These are phyloP conservation scores for Takifugu bimaculatus DNA, from an alignment of 2,113 vertebrate genomes.

Conservation along the genomic window DNA sequence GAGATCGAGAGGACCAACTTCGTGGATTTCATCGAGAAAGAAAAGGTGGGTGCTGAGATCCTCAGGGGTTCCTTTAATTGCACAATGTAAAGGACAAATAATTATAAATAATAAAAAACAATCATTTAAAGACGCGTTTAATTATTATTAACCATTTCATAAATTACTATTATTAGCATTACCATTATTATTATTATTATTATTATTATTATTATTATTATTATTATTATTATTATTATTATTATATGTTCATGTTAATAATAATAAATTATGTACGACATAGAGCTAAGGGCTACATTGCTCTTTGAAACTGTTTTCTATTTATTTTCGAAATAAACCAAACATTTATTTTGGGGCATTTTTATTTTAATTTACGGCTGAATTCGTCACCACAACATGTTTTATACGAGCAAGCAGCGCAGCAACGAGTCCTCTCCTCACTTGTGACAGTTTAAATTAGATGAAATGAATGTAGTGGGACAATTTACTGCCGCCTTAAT, in stretches of 20 bases:
- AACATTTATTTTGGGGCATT: not conserved
- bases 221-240: slow-evolving; percentile 11
- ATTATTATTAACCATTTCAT: not conserved
- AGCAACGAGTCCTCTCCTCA: slow-evolving; percentile 24
- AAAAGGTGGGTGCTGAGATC: slow-evolving; percentile 81
- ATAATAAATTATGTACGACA: not conserved
- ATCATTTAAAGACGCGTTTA: too few species aligned
- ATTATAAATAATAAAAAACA: not conserved
- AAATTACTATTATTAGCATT: not conserved
- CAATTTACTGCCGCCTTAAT: slow-evolving; percentile 25
- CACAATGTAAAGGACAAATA: not conserved
- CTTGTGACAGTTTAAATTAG: slow-evolving; percentile 44
- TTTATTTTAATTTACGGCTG: slow-evolving; percentile 27
- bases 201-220: not conserved
- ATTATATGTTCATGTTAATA: not conserved
- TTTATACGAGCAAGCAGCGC: too few species aligned
- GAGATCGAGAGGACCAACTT: slow-evolving; percentile 97
- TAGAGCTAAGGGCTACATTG: not conserved
- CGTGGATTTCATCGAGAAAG: slow-evolving; percentile 96
- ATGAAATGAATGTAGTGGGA: slow-evolving; percentile 14
- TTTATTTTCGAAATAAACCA: slow-evolving; percentile 3
- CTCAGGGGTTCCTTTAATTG: not conserved
- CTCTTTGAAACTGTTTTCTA: not conserved
- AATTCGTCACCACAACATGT: slow-evolving; percentile 2
- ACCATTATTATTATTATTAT: not conserved